Evolutionary conservation across 1,140 invertebrate genomes (phyloP).

Genomic region (Aradophagus sp.): DNA sequence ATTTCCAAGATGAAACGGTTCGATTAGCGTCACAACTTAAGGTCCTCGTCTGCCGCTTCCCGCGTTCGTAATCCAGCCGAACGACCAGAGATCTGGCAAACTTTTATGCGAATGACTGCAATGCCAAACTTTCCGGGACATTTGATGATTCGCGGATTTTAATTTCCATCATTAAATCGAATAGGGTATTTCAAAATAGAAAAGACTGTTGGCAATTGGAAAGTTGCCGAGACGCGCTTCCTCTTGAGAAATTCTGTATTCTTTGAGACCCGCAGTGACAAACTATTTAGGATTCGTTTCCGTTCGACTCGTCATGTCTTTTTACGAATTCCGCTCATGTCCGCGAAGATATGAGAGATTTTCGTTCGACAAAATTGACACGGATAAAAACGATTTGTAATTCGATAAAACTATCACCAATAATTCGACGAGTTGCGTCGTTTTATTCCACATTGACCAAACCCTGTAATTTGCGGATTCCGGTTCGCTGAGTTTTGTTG

Average conservation of each 20-base stretch:
- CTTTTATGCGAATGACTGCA: constrained; percentile 33
- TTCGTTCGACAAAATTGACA: too few species aligned
- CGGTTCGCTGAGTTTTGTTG: too few species aligned
- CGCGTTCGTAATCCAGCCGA: constrained; percentile 12
- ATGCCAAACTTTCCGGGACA: constrained; percentile 27
- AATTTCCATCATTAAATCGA: constrained; percentile 54
- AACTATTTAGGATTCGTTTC: constrained; percentile 4
- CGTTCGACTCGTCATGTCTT: constrained; percentile 6
- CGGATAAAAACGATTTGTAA: too few species aligned
- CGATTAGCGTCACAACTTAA: constrained; percentile 42
- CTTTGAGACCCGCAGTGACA: constrained; percentile 10
- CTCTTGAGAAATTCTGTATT: constrained; percentile 21
- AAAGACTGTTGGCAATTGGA: constrained; percentile 19
- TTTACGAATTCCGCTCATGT: constrained; percentile 16
- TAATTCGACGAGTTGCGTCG: too few species aligned
- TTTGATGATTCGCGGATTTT: constrained; percentile 44
- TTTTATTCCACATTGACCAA: too few species aligned
- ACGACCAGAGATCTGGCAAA: constrained; percentile 28
- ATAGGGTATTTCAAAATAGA: constrained; percentile 14
- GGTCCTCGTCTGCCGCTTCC: constrained; percentile 5
- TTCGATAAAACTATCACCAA: too few species aligned
- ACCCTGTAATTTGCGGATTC: too few species aligned
- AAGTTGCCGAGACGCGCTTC: constrained; percentile 30
- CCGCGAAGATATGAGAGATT: not conserved
- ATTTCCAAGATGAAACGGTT: constrained; percentile 38